phyloP scores from a whole-genome alignment of 2,888 invertebrate species.

The Cantharis nigra region DNA sequence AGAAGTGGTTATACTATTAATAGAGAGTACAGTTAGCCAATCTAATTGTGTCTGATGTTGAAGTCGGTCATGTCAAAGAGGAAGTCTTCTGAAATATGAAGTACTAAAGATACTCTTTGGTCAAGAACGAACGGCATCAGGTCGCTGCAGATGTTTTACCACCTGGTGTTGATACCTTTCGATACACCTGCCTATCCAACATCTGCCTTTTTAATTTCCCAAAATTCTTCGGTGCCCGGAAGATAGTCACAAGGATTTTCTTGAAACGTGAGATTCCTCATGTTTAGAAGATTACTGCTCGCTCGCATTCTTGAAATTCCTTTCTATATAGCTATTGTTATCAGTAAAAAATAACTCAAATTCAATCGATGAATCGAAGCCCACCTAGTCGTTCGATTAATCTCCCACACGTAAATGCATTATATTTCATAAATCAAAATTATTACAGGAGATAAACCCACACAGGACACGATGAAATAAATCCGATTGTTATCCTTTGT shows the following conservation, averaged over 20 bases:
- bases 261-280: too few species aligned
- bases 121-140: conserved; percentile 26
- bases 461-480: too few species aligned
- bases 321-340: too few species aligned
- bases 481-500: too few species aligned
- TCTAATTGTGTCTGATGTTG: conserved; percentile 3
- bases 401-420: too few species aligned
- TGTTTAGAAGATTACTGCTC: too few species aligned
- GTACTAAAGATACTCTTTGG: conserved; percentile 15
- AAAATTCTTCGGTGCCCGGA: conserved; percentile 5
- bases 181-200: conserved; percentile 28
- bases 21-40: conserved; percentile 15
- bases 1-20: too few species aligned
- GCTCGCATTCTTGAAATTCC: too few species aligned
- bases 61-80: conserved; percentile 25
- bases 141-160: conserved; percentile 26
- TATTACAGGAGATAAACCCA: too few species aligned
- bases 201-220: conserved; percentile 23
- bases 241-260: neutral
- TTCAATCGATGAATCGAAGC: neutral
- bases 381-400: too few species aligned
- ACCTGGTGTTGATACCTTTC: conserved; percentile 27
- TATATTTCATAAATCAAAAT: too few species aligned
- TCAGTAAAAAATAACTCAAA: neutral
- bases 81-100: conserved; percentile 13